Percentiles rank a stretch among this genome's conserved stretches.
Evolutionary conservation across 2,113 vertebrate species (phyloP).

Genomic region (Cochlearius cochlearius): DNA sequence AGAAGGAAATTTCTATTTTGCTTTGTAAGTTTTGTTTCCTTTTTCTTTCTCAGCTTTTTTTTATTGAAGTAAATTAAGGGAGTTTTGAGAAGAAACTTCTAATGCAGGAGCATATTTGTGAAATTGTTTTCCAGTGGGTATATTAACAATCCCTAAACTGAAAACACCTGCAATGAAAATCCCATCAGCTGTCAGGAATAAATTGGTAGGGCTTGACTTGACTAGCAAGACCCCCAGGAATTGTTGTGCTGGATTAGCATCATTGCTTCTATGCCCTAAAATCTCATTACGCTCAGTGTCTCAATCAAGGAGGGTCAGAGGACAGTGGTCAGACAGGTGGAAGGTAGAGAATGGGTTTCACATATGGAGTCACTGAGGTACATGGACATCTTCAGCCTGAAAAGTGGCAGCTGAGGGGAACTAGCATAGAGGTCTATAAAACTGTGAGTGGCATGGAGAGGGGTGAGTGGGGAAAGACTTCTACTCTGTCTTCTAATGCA

Average conservation of each 20-base stretch:
- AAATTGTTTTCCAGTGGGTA: background rate
- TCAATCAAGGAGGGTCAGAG: background rate
- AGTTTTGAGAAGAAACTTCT: background rate
- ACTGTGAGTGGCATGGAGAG: background rate
- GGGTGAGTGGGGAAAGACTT: background rate
- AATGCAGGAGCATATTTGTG: background rate
- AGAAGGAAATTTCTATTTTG: background rate
- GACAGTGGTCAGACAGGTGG: background rate
- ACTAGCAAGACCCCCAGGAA: background rate
- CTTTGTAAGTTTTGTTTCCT: background rate
- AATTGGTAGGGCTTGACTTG: background rate
- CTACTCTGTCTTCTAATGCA: background rate
- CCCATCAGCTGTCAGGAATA: background rate
- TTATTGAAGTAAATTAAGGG: background rate
- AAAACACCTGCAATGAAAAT: background rate
- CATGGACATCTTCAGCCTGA: background rate
- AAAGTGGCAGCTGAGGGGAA: background rate
- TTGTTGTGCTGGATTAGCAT: background rate
- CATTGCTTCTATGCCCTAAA: background rate
- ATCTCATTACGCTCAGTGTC: background rate
- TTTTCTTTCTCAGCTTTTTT: background rate
- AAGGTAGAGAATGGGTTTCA: background rate
- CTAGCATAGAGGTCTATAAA: background rate
- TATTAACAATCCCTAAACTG: background rate
- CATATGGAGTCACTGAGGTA: rapidly evolving